Conservation (phyloP, 2,797 vertebrate genomes). For the Sorex maritimensis region DNA sequence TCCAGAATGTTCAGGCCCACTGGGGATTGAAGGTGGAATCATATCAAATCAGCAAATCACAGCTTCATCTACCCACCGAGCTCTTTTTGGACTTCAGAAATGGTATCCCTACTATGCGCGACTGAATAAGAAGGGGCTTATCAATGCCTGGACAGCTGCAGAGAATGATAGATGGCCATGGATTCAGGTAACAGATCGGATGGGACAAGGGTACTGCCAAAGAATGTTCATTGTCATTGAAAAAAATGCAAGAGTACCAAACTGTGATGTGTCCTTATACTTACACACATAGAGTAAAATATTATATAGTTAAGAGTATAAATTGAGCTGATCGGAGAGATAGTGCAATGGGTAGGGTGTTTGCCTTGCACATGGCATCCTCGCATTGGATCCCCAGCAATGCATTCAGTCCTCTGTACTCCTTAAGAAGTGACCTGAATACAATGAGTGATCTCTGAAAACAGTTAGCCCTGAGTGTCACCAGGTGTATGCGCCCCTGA, state of each 20-base stretch:
- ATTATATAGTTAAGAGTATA: slow-evolving; percentile 47
- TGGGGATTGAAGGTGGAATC: slow-evolving; percentile 99
- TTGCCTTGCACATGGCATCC: too few species aligned
- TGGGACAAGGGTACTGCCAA: slow-evolving; percentile 55
- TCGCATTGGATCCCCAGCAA: too few species aligned
- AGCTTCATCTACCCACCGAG: slow-evolving; percentile 98
- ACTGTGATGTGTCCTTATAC: slow-evolving; percentile 67
- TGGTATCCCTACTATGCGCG: slow-evolving; percentile 99
- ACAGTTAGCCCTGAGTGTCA: too few species aligned
- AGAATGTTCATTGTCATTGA: slow-evolving; percentile 79
- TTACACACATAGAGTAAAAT: slow-evolving; percentile 67
- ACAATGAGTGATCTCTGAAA: too few species aligned
- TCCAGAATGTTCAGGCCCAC: slow-evolving; percentile 97
- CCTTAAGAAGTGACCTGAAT: too few species aligned
- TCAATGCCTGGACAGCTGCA: slow-evolving; percentile 99
- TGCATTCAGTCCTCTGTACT: too few species aligned
- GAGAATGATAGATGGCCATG: slow-evolving; percentile 99
- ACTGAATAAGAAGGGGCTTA: slow-evolving; percentile 99
- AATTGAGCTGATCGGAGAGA: slow-evolving; percentile 25
- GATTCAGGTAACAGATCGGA: slow-evolving; percentile 97
- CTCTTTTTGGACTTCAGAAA: slow-evolving; percentile 98
- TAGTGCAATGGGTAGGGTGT: too few species aligned
- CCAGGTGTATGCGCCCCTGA: too few species aligned
- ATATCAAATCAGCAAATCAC: slow-evolving; percentile 99
- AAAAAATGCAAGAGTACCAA: slow-evolving; percentile 73